Conservation (phyloP, 2,888 invertebrate species). For the Pemphredon lugubris region DNA sequence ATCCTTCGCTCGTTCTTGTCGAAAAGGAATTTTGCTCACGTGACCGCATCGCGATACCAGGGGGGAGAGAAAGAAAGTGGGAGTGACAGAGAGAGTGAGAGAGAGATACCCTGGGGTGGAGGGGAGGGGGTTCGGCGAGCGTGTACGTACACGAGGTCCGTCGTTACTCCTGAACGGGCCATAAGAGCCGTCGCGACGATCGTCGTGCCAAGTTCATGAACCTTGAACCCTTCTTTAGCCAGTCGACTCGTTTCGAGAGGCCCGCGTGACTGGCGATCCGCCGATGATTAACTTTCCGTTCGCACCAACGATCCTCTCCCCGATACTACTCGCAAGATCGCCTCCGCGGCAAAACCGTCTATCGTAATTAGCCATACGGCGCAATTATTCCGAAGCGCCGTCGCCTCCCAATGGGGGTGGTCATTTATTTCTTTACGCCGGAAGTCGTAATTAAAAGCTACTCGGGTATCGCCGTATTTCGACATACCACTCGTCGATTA, state of each 20-base stretch:
- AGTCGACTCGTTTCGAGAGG: slow-evolving; percentile 71
- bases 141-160: slow-evolving; percentile 21
- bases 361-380: neutral
- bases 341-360: neutral
- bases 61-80: slow-evolving; percentile 4
- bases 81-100: too few relatives aligned
- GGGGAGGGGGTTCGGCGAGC: neutral
- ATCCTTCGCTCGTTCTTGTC: slow-evolving; percentile 45
- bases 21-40: slow-evolving; percentile 66
- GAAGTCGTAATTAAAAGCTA: too few relatives aligned
- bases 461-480: too few relatives aligned
- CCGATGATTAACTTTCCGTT: slow-evolving; percentile 59
- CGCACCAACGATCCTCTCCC: slow-evolving; percentile 20
- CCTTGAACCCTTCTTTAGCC: slow-evolving; percentile 75
- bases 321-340: neutral
- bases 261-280: slow-evolving; percentile 63
- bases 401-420: too few relatives aligned
- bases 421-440: too few relatives aligned
- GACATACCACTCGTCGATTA: too few relatives aligned
- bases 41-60: slow-evolving; percentile 38
- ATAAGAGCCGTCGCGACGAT: slow-evolving; percentile 71
- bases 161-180: slow-evolving; percentile 48
- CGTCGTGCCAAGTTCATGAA: slow-evolving; percentile 78
- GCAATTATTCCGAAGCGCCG: too few relatives aligned
- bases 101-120: neutral